Percentiles rank a stretch among this genome's conserved stretches.
These are phyloP conservation scores for Coenonympha arcania DNA, from an alignment of 2,888 invertebrate species.

Conservation along the genomic window DNA sequence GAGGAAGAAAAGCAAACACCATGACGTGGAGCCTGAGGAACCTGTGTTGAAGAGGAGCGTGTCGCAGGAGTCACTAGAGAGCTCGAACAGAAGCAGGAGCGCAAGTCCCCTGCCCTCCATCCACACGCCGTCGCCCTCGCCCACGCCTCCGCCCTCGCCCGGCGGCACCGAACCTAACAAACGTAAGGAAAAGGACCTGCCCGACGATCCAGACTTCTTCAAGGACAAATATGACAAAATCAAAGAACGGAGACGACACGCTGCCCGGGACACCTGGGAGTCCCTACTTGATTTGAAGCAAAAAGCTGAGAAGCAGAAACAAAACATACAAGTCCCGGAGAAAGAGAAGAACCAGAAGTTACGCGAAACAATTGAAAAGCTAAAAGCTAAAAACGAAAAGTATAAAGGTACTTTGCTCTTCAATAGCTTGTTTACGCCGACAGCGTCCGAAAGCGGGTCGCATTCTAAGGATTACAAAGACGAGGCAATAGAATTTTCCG, in stretches of 20 bases:
- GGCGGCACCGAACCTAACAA: no score
- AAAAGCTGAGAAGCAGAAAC: conserved; percentile 56
- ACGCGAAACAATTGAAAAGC: conserved; percentile 76
- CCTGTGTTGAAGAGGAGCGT: conserved; percentile 38
- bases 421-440: conserved; percentile 48
- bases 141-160: conserved; percentile 57
- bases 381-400: conserved; percentile 77
- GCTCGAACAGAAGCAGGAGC: conserved; percentile 60
- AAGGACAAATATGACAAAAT: conserved; percentile 77
- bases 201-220: conserved; percentile 54
- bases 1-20: conserved; percentile 62
- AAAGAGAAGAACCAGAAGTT: conserved; percentile 70
- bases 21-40: conserved; percentile 39
- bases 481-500: conserved; percentile 26
- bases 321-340: conserved; percentile 51
- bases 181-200: conserved; percentile 39
- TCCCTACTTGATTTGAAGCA: conserved; percentile 64
- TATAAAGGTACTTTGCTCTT: conserved; percentile 56
- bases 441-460: conserved; percentile 19
- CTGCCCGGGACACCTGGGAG: conserved; percentile 65
- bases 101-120: conserved; percentile 66
- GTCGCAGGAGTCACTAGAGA: conserved; percentile 57
- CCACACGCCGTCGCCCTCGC: conserved; percentile 59
- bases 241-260: conserved; percentile 75
- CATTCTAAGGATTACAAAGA: conserved; percentile 17